phyloP scores from a whole-genome alignment of 92 coral and sea anemone genomes.

The Muricea muricata region DNA sequence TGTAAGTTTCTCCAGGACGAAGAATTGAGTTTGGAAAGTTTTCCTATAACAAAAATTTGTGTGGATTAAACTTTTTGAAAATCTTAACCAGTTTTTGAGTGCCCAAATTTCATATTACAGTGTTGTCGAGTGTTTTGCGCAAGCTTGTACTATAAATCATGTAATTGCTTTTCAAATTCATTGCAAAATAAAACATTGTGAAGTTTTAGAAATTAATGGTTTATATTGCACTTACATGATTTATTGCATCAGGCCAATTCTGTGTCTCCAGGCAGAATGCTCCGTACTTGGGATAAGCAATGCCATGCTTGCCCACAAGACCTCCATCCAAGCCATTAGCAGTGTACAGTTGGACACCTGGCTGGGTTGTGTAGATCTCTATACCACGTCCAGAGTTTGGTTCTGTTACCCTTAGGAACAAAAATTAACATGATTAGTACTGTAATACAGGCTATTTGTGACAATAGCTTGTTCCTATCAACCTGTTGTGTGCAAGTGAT shows the following conservation, averaged over 20 bases:
- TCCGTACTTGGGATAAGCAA: conserved; percentile 76
- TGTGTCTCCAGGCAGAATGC: conserved; percentile 90
- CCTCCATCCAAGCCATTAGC: conserved; percentile 83
- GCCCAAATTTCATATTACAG: too few species aligned
- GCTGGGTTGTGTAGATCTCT: conserved; percentile 86
- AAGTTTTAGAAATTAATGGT: not conserved
- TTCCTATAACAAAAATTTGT: conserved; percentile 63
- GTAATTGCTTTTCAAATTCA: too few species aligned
- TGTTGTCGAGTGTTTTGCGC: too few species aligned
- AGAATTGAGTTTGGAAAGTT: conserved; percentile 84
- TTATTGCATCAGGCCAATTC: conserved; percentile 91
- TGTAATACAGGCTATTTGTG: too few species aligned
- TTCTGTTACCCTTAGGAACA: conserved; percentile 78
- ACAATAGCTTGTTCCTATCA: too few species aligned
- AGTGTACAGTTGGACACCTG: conserved; percentile 91
- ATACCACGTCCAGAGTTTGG: conserved; percentile 83
- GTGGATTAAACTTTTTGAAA: too few species aligned
- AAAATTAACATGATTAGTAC: too few species aligned
- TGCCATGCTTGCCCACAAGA: conserved; percentile 81
- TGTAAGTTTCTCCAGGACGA: conserved; percentile 81
- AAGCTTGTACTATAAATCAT: too few species aligned
- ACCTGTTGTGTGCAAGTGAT: too few species aligned
- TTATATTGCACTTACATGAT: conserved; percentile 66
- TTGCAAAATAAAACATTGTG: too few species aligned
- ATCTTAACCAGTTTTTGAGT: too few species aligned